These are phyloP conservation scores for Siphamia tubifer DNA, from an alignment of 2,113 vertebrate genomes.

Conservation along the genomic window DNA sequence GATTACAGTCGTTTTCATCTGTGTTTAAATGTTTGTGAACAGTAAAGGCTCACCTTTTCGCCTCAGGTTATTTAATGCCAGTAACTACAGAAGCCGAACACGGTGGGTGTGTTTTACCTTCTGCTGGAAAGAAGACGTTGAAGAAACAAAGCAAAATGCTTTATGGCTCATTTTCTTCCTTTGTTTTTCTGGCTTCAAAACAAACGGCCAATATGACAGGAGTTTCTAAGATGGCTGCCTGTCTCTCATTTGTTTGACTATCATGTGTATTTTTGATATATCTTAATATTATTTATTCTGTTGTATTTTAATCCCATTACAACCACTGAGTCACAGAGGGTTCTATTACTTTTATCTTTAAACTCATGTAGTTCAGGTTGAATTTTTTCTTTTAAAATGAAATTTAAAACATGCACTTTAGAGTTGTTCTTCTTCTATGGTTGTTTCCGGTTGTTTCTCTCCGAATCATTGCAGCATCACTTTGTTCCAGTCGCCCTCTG, in stretches of 20 bases:
- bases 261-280: not conserved
- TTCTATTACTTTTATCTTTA: no score
- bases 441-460: no score
- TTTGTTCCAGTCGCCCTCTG: no score
- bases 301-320: not conserved
- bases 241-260: no score
- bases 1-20: not conserved
- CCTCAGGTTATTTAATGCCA: slow-evolving; percentile 20
- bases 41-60: slow-evolving; percentile 36
- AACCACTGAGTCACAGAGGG: no score
- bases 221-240: not conserved
- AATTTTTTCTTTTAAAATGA: no score
- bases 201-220: not conserved
- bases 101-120: slow-evolving; percentile 26
- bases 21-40: not conserved
- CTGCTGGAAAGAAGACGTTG: not conserved
- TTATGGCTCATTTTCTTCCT: no score
- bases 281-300: not conserved
- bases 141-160: not conserved
- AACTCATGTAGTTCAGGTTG: no score
- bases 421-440: no score
- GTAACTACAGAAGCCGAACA: not conserved
- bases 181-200: not conserved
- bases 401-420: no score
- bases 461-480: no score